A percentile compares a stretch with the other conserved stretches of the same genome.
phyloP scores from a whole-genome alignment of 2,797 vertebrate species.

The Lophius americanus region DNA sequence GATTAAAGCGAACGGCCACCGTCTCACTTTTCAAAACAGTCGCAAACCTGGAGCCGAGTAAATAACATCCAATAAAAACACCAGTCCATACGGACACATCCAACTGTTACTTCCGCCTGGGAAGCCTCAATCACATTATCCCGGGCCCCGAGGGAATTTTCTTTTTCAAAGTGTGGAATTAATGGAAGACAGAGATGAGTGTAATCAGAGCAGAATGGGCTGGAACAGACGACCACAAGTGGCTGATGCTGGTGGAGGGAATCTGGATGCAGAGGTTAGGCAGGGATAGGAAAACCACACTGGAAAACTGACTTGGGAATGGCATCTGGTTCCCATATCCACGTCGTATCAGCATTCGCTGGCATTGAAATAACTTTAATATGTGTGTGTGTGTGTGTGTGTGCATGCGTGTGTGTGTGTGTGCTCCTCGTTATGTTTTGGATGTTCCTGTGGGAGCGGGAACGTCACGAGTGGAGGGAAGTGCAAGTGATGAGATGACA shows the following conservation, averaged over 20 bases:
- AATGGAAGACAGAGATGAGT: conserved; percentile 79
- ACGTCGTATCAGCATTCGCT: conserved; percentile 82
- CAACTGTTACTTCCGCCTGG: conserved; percentile 69
- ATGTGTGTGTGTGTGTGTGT: conserved; percentile 57
- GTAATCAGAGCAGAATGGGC: conserved; percentile 81
- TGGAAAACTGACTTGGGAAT: conserved; percentile 82
- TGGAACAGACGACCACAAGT: conserved; percentile 78
- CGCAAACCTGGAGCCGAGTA: conserved; percentile 40
- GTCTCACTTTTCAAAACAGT: conserved; percentile 33
- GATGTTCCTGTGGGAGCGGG: conserved; percentile 45
- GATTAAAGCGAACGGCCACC: conserved; percentile 23
- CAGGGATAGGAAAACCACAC: conserved; percentile 81
- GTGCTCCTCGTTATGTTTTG: conserved; percentile 52
- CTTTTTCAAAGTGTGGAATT: conserved; percentile 63
- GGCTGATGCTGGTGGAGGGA: conserved; percentile 77
- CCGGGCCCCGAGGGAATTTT: conserved; percentile 47
- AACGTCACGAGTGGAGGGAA: conserved; percentile 23
- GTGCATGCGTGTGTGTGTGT: conserved; percentile 19
- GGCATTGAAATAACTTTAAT: conserved; percentile 73
- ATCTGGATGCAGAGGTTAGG: conserved; percentile 77
- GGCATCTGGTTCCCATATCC: conserved; percentile 83
- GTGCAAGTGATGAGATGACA: conserved; percentile 24
- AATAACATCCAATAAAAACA: conserved; percentile 42
- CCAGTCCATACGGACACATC: conserved; percentile 56
- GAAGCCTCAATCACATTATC: conserved; percentile 67